Evolutionary conservation across 2,888 invertebrate species (phyloP).

Genomic region (Apodemia zela): DNA sequence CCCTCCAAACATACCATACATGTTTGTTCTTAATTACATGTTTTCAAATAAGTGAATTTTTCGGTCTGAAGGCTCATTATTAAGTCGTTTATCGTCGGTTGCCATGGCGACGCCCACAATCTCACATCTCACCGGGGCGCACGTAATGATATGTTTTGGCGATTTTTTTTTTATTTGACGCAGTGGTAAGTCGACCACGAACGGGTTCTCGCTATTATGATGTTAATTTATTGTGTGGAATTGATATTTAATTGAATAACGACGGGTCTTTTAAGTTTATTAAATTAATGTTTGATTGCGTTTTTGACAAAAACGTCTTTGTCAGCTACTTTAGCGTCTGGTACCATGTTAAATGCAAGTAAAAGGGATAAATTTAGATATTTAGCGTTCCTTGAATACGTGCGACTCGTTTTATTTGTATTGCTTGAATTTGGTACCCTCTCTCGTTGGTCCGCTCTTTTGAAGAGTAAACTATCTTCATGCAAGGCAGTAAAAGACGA

Average conservation of each 20-base stretch:
- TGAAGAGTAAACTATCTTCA: too few relatives aligned
- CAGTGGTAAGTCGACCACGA: constrained; percentile 11
- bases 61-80: constrained; percentile 63
- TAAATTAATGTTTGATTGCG: constrained; percentile 1
- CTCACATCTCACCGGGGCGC: constrained; percentile 35
- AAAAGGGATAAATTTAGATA: too few relatives aligned
- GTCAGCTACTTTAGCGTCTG: not conserved
- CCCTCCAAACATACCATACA: constrained; percentile 46
- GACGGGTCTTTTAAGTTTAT: constrained; percentile 19
- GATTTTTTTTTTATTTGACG: constrained; percentile 39
- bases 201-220: constrained; percentile 21
- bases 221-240: constrained; percentile 25
- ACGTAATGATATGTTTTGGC: constrained; percentile 44
- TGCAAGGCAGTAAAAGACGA: too few relatives aligned
- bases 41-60: constrained; percentile 65
- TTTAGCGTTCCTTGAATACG: too few relatives aligned
- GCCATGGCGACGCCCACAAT: constrained; percentile 62
- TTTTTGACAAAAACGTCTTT: too few relatives aligned
- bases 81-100: constrained; percentile 65
- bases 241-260: constrained; percentile 28
- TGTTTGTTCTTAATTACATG: constrained; percentile 65
- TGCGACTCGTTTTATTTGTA: too few relatives aligned
- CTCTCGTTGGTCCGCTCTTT: too few relatives aligned
- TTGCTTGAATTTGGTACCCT: too few relatives aligned
- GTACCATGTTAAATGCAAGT: not conserved